Percentiles rank a stretch among this genome's conserved stretches.
phyloP scores from a whole-genome alignment of 1,140 invertebrate genomes.

The Drosophila bocki region DNA sequence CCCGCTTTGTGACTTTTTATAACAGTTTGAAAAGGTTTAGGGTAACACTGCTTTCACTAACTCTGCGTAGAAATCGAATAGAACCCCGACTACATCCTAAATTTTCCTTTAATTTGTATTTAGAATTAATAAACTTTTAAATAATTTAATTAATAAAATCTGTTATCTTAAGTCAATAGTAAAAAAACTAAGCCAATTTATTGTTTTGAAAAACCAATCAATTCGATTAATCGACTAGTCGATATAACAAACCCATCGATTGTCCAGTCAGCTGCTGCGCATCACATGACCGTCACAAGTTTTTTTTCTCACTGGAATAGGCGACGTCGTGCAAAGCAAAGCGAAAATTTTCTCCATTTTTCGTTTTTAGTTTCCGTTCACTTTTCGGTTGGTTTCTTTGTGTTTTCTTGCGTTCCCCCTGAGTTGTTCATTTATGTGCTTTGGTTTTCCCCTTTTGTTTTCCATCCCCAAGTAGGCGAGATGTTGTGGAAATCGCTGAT shows the following conservation, averaged over 20 bases:
- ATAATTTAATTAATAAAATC: too few species aligned
- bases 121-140: neutral
- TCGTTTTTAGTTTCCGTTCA: constrained; percentile 78
- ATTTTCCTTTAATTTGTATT: neutral
- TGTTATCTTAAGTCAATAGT: neutral
- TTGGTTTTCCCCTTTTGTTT: constrained; percentile 49
- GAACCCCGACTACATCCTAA: too few species aligned
- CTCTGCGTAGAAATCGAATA: neutral
- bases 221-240: neutral
- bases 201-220: neutral
- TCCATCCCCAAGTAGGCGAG: constrained; percentile 57
- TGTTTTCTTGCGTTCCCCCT: constrained; percentile 45
- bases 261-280: constrained; percentile 9
- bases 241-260: neutral
- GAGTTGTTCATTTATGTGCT: constrained; percentile 31
- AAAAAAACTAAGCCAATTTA: neutral
- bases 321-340: constrained; percentile 42
- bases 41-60: neutral
- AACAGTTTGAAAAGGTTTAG: neutral
- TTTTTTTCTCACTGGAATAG: constrained; percentile 59
- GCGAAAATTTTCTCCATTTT: constrained; percentile 65
- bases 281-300: constrained; percentile 67
- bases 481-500: constrained; percentile 82
- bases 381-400: constrained; percentile 74
- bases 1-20: neutral